phyloP scores from a whole-genome alignment of 2,888 invertebrate genomes.

The Andricus quercusramuli region DNA sequence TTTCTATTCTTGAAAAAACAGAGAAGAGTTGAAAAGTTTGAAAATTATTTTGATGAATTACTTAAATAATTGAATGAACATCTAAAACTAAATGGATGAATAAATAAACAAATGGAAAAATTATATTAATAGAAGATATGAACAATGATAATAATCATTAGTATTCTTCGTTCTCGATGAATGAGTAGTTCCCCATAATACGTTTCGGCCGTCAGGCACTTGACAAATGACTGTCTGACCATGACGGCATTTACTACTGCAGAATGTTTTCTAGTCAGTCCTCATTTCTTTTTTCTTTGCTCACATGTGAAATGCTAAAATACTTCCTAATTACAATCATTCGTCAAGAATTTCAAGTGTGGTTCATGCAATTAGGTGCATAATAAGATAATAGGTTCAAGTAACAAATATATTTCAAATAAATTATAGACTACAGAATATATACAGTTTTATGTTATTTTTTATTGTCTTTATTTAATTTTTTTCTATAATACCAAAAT shows the following conservation, averaged over 20 bases:
- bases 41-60: neutral
- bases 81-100: neutral
- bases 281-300: conserved; percentile 4
- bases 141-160: neutral
- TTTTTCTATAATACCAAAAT: too few species aligned
- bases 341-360: neutral
- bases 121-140: neutral
- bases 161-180: neutral
- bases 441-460: too few species aligned
- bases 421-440: neutral
- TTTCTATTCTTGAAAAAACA: neutral
- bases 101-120: neutral
- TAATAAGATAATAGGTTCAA: neutral
- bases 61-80: neutral
- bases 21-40: neutral
- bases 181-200: conserved; percentile 10
- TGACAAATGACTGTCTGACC: conserved; percentile 34
- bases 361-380: neutral
- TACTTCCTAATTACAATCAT: conserved; percentile 15
- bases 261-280: conserved; percentile 27
- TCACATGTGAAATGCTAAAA: conserved; percentile 21
- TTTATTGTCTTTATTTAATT: too few species aligned
- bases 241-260: conserved; percentile 26
- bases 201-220: conserved; percentile 5
- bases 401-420: neutral